Percentiles rank a stretch among this genome's conserved stretches.
These are phyloP conservation scores for Phymatocera aterrima DNA, from an alignment of 2,888 invertebrate species.

Conservation along the genomic window DNA sequence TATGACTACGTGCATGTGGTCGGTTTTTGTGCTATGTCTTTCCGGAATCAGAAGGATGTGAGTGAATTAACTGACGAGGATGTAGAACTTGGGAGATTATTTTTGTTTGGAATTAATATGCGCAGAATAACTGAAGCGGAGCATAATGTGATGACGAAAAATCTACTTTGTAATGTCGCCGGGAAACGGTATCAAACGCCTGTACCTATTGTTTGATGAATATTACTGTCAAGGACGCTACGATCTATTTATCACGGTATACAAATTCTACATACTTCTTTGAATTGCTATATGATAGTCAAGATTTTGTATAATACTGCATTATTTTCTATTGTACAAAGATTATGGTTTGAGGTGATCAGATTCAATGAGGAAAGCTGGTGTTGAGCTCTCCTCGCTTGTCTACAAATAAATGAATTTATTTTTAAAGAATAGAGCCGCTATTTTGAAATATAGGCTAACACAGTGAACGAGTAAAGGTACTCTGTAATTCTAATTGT, in stretches of 20 bases:
- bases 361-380: not conserved
- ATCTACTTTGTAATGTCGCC: not conserved
- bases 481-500: not conserved
- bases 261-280: not conserved
- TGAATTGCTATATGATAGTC: too few relatives aligned
- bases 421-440: not conserved
- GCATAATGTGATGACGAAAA: constrained; percentile 8
- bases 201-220: not conserved
- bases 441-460: not conserved
- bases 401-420: not conserved
- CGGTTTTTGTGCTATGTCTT: constrained; percentile 6
- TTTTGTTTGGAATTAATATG: not conserved
- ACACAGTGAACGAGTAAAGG: not conserved
- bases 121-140: constrained; percentile 23
- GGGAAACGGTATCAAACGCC: not conserved
- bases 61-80: not conserved
- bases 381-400: not conserved
- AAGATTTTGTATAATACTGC: too few relatives aligned
- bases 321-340: too few relatives aligned
- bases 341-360: too few relatives aligned
- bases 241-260: not conserved
- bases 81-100: constrained; percentile 24
- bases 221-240: not conserved
- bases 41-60: constrained; percentile 3
- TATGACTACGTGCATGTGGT: constrained; percentile 24